These are phyloP conservation scores for Drosophila koepferae DNA, from an alignment of 2,888 invertebrate genomes.

Conservation along the genomic window DNA sequence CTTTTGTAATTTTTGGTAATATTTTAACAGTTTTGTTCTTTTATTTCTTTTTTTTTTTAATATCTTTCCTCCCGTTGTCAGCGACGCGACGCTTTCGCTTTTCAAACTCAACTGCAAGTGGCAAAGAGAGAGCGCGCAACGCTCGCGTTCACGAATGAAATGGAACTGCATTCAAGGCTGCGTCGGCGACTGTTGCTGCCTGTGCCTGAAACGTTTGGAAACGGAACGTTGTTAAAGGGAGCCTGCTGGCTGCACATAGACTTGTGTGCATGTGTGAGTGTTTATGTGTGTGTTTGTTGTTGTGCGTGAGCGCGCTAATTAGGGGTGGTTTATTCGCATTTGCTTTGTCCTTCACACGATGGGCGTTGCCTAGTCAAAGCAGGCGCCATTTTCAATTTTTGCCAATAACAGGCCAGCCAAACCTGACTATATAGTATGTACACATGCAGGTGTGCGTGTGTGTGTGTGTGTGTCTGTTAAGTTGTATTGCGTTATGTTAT, in stretches of 20 bases:
- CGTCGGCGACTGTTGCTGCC: slow-evolving; percentile 15
- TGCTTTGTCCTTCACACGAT: slow-evolving; percentile 47
- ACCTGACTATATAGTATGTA: not conserved
- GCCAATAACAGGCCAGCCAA: slow-evolving; percentile 31
- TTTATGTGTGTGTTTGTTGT: not conserved
- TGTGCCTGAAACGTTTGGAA: slow-evolving; percentile 50
- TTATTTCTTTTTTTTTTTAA: not conserved
- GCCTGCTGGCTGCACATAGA: slow-evolving; percentile 15
- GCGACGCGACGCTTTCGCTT: slow-evolving; percentile 68
- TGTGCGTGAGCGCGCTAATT: slow-evolving; percentile 52
- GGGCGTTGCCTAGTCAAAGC: slow-evolving; percentile 56
- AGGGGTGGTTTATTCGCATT: slow-evolving; percentile 74
- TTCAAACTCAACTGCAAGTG: slow-evolving; percentile 72
- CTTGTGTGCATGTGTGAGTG: not conserved
- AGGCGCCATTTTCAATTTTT: slow-evolving; percentile 75
- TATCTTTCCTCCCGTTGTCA: slow-evolving; percentile 20
- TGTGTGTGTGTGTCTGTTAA: not conserved
- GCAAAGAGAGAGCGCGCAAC: slow-evolving; percentile 44
- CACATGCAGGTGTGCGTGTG: not conserved
- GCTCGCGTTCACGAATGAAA: slow-evolving; percentile 45
- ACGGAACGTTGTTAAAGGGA: slow-evolving; percentile 23
- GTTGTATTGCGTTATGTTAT: slow-evolving; percentile 21
- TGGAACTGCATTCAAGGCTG: slow-evolving; percentile 58
- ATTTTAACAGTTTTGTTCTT: not conserved
- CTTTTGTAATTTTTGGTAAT: not conserved